Base-by-base conservation (phyloP, 2,797 vertebrate genomes). In the Sylvilagus floridanus region DNA sequence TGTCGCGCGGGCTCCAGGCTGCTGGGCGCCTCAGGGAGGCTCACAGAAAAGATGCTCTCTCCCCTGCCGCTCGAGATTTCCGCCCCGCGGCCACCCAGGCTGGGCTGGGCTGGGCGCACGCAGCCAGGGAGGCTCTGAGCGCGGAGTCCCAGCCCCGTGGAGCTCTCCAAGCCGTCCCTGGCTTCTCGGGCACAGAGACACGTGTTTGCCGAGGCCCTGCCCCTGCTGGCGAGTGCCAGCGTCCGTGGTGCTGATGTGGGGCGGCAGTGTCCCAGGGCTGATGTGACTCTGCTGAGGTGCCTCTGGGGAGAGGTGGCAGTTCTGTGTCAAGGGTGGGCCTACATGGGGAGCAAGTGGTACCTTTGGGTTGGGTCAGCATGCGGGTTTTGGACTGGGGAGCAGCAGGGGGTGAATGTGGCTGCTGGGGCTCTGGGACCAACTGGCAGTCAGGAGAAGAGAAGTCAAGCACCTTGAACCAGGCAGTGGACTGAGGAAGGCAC, bases 1-100 rank as follows among this genome's bases (percentile, higher is more conserved):
- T 69, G 4, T 88, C 52, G 84, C 60, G 62, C 84, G 69, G 93
- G 82, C 84, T 95, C 62, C 63, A 90, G 26, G 52, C 82, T 66
- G 62, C 89, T 65, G 72, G 77, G 24, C 63, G 26, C 71, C 85
- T 87, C 90, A 57, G 68, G 73, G 89, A 89, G 95, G 91, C 90
- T 90, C 82, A 90, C 63, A 90, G 60, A 72, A 84, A 95, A 88
- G 89, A 86, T 83, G 71, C 30, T 13, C 96, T 82, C 1, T 94
- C 93, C 71, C 76, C 37, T 96, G 87, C 47, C 94, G 87, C 88
- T 85, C 62, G 65, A 88, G 65, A 60, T 84, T 89, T 90, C 83
- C 16, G 1, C 57, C 57, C 35, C 52, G 60, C 63, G n/a, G 76
- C 63, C 88, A 57, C 81, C 84, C 62, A 76, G 78, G 77, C 30